Conservation (phyloP, 2,888 invertebrate genomes). For the Nemapogon koenigi region DNA sequence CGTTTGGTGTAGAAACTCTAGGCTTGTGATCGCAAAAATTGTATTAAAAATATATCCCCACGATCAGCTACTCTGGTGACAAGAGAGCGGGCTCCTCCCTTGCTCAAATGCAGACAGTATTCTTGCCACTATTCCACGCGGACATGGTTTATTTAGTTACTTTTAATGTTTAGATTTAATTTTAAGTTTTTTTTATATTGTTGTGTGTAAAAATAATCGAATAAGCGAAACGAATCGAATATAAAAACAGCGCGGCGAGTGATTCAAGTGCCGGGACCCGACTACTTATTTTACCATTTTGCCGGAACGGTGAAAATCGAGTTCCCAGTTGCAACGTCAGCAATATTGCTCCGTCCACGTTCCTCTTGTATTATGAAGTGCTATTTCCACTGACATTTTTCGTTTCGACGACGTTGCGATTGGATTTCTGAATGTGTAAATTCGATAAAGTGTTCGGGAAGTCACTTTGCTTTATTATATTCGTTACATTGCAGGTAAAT, state of each 20-base stretch:
- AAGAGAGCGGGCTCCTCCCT: too few relatives aligned
- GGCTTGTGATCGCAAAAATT: too few relatives aligned
- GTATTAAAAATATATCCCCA: too few relatives aligned
- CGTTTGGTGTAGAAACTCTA: too few relatives aligned
- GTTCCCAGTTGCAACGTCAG: constrained; percentile 45
- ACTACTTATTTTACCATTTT: constrained; percentile 35
- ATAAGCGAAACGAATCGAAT: constrained; percentile 7
- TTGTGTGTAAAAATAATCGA: constrained; percentile 5
- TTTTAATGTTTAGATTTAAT: too few relatives aligned
- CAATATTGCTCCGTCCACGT: constrained; percentile 45
- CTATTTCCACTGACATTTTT: constrained; percentile 56
- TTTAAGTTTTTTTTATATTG: too few relatives aligned
- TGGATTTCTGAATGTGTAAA: constrained; percentile 60
- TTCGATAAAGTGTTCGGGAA: constrained; percentile 36
- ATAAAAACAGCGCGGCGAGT: constrained; percentile 8
- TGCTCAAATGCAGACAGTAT: too few relatives aligned
- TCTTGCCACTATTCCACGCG: too few relatives aligned
- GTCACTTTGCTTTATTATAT: constrained; percentile 8
- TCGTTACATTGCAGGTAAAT: too few relatives aligned
- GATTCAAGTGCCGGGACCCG: constrained; percentile 7
- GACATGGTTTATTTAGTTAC: too few relatives aligned
- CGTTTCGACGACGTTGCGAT: constrained; percentile 48
- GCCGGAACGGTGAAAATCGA: constrained; percentile 44
- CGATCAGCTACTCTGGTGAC: too few relatives aligned
- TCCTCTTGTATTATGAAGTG: constrained; percentile 52